Evolutionary conservation across 1,140 invertebrate genomes (phyloP).

Genomic region (Drosophila tani): DNA sequence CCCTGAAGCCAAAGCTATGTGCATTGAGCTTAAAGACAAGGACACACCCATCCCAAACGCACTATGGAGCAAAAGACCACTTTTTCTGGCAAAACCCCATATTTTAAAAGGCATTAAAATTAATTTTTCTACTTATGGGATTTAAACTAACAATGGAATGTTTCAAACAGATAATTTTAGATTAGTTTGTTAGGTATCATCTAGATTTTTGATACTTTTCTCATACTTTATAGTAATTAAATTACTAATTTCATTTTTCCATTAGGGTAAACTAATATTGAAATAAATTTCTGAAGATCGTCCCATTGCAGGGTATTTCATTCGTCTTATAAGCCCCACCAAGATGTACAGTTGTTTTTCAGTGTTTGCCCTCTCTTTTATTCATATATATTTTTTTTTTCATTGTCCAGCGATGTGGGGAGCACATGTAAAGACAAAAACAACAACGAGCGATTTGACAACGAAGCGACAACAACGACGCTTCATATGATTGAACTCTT

Average conservation of each 20-base stretch:
- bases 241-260: not conserved
- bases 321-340: not conserved
- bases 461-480: conserved; percentile 67
- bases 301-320: not conserved
- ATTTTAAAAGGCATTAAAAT: no score
- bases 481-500: conserved; percentile 78
- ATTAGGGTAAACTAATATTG: not conserved
- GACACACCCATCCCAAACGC: no score
- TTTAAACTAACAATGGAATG: no score
- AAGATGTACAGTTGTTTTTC: conserved; percentile 42
- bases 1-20: no score
- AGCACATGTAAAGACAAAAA: conserved; percentile 50
- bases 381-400: conserved; percentile 35
- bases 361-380: conserved; percentile 44
- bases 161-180: no score
- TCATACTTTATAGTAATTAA: no score
- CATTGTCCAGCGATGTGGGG: conserved; percentile 38
- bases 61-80: no score
- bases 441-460: conserved; percentile 43
- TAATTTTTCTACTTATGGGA: no score
- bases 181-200: no score
- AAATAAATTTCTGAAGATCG: not conserved
- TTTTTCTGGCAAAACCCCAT: no score
- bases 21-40: no score
- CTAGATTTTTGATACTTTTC: no score